phyloP scores from a whole-genome alignment of 1,140 invertebrate species.

The Paralvinella palmiformis region DNA sequence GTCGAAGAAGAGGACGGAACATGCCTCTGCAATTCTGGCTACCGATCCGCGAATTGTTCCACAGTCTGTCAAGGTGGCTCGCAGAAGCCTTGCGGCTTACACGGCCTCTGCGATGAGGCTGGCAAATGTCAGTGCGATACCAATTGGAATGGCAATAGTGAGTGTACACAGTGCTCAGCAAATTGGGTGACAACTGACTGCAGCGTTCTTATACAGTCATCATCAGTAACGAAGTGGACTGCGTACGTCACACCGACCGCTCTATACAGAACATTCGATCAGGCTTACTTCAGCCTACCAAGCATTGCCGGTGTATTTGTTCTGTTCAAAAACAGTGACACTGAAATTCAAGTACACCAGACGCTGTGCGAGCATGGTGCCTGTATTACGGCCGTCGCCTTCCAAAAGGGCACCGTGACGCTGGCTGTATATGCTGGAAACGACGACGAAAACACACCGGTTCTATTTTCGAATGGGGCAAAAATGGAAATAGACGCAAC shows the following conservation, averaged over 20 bases:
- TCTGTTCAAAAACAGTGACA: slow-evolving; percentile 8
- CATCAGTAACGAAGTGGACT: slow-evolving; percentile 8
- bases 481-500: neutral
- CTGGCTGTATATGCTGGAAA: neutral
- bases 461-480: neutral
- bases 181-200: slow-evolving; percentile 23
- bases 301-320: slow-evolving; percentile 21
- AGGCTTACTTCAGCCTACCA: slow-evolving; percentile 17
- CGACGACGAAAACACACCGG: neutral
- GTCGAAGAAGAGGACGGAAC: neutral
- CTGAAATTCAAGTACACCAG: slow-evolving; percentile 21
- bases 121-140: slow-evolving; percentile 23
- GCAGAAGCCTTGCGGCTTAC: slow-evolving; percentile 20
- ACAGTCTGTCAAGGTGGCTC: slow-evolving; percentile 24
- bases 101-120: slow-evolving; percentile 19
- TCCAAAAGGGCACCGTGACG: neutral
- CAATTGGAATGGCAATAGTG: slow-evolving; percentile 24
- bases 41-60: slow-evolving; percentile 21
- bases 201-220: slow-evolving; percentile 12
- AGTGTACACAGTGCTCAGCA: slow-evolving; percentile 20
- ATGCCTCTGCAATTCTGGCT: slow-evolving; percentile 23
- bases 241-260: slow-evolving; percentile 20
- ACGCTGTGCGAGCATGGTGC: neutral
- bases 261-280: slow-evolving; percentile 22
- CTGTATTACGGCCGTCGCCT: neutral